These are phyloP conservation scores for Monoplex corrugatus DNA, from an alignment of 2,888 invertebrate species.

Conservation along the genomic window DNA sequence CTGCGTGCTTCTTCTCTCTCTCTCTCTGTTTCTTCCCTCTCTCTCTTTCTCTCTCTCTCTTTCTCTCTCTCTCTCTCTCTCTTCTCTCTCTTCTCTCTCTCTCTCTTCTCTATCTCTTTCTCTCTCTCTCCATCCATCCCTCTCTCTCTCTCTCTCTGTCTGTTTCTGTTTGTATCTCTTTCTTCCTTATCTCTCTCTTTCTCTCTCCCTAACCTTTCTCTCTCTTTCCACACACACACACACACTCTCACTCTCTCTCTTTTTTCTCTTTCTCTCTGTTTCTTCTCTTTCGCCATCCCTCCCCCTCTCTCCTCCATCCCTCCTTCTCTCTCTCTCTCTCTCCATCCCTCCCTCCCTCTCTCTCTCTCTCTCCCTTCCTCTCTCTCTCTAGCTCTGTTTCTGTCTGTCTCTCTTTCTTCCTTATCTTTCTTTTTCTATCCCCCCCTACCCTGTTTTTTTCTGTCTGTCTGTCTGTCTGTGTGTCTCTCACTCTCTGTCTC, in stretches of 20 bases:
- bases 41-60: background rate
- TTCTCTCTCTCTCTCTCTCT: background rate
- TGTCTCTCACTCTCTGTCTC: too few relatives aligned
- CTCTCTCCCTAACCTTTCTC: background rate
- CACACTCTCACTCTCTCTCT: background rate
- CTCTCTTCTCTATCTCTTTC: background rate
- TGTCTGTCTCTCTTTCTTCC: background rate
- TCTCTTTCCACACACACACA: too few relatives aligned
- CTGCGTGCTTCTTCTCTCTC: background rate
- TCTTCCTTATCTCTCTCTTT: conserved; percentile 14
- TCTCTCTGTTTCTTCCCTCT: conserved; percentile 5
- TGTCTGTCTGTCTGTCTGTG: background rate
- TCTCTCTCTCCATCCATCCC: background rate
- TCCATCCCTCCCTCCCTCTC: background rate
- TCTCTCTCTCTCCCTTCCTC: background rate
- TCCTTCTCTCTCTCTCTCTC: too few relatives aligned
- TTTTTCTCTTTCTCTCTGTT: background rate
- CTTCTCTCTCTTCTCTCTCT: background rate
- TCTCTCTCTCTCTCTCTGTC: conserved; percentile 12
- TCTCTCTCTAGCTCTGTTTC: background rate
- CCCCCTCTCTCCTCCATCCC: background rate
- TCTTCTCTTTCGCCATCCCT: background rate
- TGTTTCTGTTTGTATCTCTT: background rate
- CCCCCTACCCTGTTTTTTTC: background rate
- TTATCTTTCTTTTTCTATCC: background rate